These are phyloP conservation scores for Geothlypis trichas DNA, from an alignment of 2,113 vertebrate genomes.

Conservation along the genomic window DNA sequence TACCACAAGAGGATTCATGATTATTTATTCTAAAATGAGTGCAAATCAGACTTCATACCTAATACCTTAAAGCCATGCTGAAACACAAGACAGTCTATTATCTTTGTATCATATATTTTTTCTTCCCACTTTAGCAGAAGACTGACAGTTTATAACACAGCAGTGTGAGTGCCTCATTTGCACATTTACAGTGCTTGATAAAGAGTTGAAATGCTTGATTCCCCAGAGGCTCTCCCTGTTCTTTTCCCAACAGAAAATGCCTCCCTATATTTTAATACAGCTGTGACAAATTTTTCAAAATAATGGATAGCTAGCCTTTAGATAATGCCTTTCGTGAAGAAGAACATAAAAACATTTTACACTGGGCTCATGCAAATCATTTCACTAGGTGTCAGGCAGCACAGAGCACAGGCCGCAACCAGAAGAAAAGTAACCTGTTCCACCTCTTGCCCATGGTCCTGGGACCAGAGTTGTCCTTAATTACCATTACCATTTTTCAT, in stretches of 20 bases:
- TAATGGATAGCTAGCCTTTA: neutral
- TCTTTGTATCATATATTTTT: neutral
- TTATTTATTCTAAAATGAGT: neutral
- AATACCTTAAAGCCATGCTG: neutral
- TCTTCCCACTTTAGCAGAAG: neutral
- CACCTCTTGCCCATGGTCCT: neutral
- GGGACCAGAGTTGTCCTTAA: fast-evolving
- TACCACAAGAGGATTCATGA: neutral
- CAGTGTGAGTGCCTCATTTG: neutral
- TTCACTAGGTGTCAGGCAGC: neutral
- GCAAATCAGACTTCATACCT: neutral
- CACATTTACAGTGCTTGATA: neutral
- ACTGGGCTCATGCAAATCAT: neutral
- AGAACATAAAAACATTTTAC: neutral
- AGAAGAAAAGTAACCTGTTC: neutral
- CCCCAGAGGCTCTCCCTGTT: neutral
- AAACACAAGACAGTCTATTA: neutral
- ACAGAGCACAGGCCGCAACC: neutral
- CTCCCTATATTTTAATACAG: neutral
- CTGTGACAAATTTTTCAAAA: neutral
- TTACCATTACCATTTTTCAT: neutral
- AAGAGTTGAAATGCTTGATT: neutral
- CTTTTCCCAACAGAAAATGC: neutral
- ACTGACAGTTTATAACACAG: neutral
- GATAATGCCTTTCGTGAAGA: neutral